Evolutionary conservation across 2,888 invertebrate genomes (phyloP).

Genomic region (Geophilus truncorum): DNA sequence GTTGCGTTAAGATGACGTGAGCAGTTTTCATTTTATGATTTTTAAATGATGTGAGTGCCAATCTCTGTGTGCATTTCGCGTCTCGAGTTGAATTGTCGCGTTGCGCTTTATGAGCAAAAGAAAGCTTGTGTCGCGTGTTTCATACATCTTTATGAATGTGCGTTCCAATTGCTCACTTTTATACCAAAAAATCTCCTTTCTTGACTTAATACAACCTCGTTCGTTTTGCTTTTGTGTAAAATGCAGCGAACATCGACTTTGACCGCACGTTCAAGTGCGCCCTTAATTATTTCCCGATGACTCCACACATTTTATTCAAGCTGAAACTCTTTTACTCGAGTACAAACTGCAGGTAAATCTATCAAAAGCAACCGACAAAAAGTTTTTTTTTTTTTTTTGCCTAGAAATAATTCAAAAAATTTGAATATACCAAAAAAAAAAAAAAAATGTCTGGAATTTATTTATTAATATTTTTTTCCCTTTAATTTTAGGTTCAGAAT

Average conservation of each 20-base stretch:
- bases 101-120: constrained; percentile 21
- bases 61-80: constrained; percentile 9
- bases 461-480: not conserved
- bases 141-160: constrained; percentile 1
- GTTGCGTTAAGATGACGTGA: not conserved
- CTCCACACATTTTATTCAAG: constrained; percentile 14
- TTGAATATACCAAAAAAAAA: too few species aligned
- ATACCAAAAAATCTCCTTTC: not conserved
- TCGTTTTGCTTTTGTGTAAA: constrained; percentile 5
- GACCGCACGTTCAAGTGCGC: constrained; percentile 1
- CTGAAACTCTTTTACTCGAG: not conserved
- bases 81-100: constrained; percentile 21
- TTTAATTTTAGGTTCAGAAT: constrained; percentile 56
- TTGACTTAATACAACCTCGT: not conserved
- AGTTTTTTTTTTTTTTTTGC: not conserved
- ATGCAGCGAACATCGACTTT: not conserved
- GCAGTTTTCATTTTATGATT: constrained; percentile 18
- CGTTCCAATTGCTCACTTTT: constrained; percentile 4
- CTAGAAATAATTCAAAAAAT: too few species aligned
- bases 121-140: constrained; percentile 11
- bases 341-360: not conserved
- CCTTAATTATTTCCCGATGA: constrained; percentile 27
- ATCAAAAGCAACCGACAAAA: not conserved
- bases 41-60: constrained; percentile 24
- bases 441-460: too few species aligned